Percentiles rank a stretch among this genome's conserved stretches.
These are phyloP conservation scores for Drosophila anceps DNA, from an alignment of 2,888 invertebrate species.

Conservation along the genomic window DNA sequence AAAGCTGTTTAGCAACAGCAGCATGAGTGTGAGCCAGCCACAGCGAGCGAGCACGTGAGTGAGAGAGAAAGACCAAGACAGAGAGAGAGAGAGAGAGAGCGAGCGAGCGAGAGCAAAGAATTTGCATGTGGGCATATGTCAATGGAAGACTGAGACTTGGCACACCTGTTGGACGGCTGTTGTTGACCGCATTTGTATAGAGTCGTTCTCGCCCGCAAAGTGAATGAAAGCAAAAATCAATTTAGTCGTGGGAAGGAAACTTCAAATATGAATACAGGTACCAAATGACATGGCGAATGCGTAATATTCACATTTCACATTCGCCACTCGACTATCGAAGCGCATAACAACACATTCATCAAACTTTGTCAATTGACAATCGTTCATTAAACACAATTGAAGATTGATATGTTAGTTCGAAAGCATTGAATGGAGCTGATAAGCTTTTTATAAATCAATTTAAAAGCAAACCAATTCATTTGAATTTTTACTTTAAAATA, in stretches of 20 bases:
- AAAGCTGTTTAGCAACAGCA: slow-evolving; percentile 45
- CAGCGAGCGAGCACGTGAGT: slow-evolving; percentile 11
- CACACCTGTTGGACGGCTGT: slow-evolving; percentile 67
- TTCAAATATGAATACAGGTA: slow-evolving; percentile 80
- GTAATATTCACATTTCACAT: slow-evolving; percentile 26
- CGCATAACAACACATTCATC: slow-evolving; percentile 18
- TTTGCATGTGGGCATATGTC: slow-evolving; percentile 32
- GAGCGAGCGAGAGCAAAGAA: slow-evolving; percentile 8
- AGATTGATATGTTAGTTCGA: slow-evolving; percentile 4
- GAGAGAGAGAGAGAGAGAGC: slow-evolving; percentile 7
- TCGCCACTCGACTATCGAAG: slow-evolving; percentile 3
- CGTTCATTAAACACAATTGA: slow-evolving; percentile 8
- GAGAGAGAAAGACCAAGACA: slow-evolving; percentile 21
- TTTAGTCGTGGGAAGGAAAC: slow-evolving; percentile 65
- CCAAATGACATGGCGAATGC: slow-evolving; percentile 13
- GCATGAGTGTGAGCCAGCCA: slow-evolving; percentile 4
- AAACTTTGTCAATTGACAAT: slow-evolving; percentile 3
- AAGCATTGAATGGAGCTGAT: neutral
- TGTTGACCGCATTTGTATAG: slow-evolving; percentile 50
- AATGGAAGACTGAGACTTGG: slow-evolving; percentile 52
- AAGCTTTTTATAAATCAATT: neutral
- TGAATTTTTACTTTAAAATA: neutral
- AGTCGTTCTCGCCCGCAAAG: slow-evolving; percentile 29
- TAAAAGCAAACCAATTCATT: neutral
- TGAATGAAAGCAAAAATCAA: slow-evolving; percentile 57